Conservation (phyloP, 2,113 vertebrate genomes). For the Grammomys dolichurus region DNA sequence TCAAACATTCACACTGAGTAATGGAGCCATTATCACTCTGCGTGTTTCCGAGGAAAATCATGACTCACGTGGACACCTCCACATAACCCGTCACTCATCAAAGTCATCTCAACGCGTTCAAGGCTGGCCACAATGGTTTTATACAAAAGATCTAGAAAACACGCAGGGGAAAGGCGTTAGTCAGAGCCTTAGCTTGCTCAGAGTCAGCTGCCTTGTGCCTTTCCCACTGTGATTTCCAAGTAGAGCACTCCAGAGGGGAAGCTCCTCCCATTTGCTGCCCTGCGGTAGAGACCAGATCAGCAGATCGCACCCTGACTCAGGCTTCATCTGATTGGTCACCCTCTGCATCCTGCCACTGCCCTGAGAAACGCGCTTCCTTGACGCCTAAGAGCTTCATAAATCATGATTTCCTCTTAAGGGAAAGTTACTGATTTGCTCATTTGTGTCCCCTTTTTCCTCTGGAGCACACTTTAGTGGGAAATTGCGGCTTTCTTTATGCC, state of each 20-base stretch:
- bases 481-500: constrained; percentile 51
- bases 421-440: constrained; percentile 52
- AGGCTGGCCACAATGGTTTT: not conserved
- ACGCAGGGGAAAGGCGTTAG: not conserved
- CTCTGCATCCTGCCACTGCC: not conserved
- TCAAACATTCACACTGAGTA: constrained; percentile 50
- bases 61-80: not conserved
- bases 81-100: not conserved
- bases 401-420: constrained; percentile 56
- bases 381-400: constrained; percentile 44
- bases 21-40: not conserved
- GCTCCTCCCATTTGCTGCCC: not conserved
- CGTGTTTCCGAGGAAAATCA: constrained; percentile 29
- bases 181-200: not conserved
- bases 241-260: not conserved
- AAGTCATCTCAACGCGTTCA: not conserved
- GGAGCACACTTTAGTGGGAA: constrained; percentile 5
- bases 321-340: not conserved
- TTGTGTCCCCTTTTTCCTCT: constrained; percentile 12
- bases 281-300: not conserved
- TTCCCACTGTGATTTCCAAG: not conserved
- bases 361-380: not conserved
- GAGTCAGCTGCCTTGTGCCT: not conserved
- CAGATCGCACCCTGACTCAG: not conserved
- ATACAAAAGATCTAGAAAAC: not conserved